These are phyloP conservation scores for Aelia acuminata DNA, from an alignment of 2,888 invertebrate genomes.

Conservation along the genomic window DNA sequence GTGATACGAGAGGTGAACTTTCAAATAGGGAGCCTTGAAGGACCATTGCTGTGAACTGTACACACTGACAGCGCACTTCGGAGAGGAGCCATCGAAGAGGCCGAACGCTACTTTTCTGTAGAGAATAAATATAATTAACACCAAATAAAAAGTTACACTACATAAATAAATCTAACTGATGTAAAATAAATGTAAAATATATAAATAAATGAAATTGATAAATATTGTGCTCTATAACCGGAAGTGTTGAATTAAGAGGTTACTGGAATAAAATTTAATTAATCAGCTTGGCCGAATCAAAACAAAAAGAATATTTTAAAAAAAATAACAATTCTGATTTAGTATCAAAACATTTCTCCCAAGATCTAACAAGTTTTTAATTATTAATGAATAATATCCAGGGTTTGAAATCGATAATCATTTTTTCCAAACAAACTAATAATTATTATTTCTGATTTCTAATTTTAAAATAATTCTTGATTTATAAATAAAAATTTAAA, in stretches of 20 bases:
- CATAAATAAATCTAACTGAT: too few relatives aligned
- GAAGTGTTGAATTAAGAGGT: neutral
- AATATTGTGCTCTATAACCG: neutral
- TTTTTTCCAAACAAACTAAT: too few relatives aligned
- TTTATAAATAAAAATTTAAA: too few relatives aligned
- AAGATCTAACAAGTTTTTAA: too few relatives aligned
- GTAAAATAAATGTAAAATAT: neutral
- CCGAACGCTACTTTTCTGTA: conserved; percentile 79
- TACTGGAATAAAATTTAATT: neutral
- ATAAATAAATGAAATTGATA: neutral
- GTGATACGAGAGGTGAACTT: conserved; percentile 73
- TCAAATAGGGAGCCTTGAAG: conserved; percentile 71
- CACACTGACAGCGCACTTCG: conserved; percentile 74
- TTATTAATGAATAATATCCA: too few relatives aligned
- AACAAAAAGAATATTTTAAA: too few relatives aligned
- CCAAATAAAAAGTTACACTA: too few relatives aligned
- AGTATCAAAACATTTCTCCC: too few relatives aligned
- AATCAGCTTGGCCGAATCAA: neutral
- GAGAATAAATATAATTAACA: neutral
- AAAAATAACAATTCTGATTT: too few relatives aligned
- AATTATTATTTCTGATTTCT: too few relatives aligned
- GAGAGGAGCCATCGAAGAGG: conserved; percentile 79
- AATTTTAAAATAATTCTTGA: too few relatives aligned
- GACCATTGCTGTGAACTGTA: conserved; percentile 74
- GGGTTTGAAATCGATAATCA: too few relatives aligned